Evolutionary conservation across 2,888 invertebrate genomes (phyloP).

Genomic region (Phengaris alcon): DNA sequence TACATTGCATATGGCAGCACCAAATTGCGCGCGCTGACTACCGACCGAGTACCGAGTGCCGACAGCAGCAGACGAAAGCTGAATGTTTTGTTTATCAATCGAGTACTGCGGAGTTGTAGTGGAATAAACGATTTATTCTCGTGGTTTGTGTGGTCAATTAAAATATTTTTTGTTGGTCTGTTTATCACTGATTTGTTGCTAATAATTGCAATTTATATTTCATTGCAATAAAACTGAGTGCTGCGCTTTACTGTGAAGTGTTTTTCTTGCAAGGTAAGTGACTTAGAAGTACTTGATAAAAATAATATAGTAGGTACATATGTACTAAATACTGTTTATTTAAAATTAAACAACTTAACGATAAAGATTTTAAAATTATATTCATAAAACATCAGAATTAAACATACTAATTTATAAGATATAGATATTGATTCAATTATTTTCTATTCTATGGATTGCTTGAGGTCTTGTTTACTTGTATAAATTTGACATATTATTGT

Average conservation of each 20-base stretch:
- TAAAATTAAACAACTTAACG: too few relatives aligned
- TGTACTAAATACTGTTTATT: too few relatives aligned
- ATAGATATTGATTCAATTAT: too few relatives aligned
- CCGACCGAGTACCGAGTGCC: not conserved
- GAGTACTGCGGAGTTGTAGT: constrained; percentile 40
- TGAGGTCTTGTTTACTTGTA: too few relatives aligned
- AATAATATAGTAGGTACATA: too few relatives aligned
- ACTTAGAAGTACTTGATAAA: too few relatives aligned
- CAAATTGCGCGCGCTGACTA: constrained; percentile 68
- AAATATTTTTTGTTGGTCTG: constrained; percentile 14
- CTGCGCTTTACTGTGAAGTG: constrained; percentile 19
- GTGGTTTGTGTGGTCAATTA: constrained; percentile 24
- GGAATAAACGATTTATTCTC: constrained; percentile 4
- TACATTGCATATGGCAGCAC: constrained; percentile 47
- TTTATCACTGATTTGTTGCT: not conserved
- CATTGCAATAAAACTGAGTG: not conserved
- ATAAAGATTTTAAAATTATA: too few relatives aligned
- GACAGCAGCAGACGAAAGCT: constrained; percentile 41
- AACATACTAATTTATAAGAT: too few relatives aligned
- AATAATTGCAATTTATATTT: not conserved
- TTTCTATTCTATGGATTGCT: too few relatives aligned
- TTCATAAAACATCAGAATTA: too few relatives aligned
- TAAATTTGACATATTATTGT: too few relatives aligned
- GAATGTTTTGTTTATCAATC: constrained; percentile 77
- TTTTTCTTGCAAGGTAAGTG: constrained; percentile 14